These are phyloP conservation scores for Sphaerophoria taeniata DNA, from an alignment of 2,888 invertebrate genomes.

Conservation along the genomic window DNA sequence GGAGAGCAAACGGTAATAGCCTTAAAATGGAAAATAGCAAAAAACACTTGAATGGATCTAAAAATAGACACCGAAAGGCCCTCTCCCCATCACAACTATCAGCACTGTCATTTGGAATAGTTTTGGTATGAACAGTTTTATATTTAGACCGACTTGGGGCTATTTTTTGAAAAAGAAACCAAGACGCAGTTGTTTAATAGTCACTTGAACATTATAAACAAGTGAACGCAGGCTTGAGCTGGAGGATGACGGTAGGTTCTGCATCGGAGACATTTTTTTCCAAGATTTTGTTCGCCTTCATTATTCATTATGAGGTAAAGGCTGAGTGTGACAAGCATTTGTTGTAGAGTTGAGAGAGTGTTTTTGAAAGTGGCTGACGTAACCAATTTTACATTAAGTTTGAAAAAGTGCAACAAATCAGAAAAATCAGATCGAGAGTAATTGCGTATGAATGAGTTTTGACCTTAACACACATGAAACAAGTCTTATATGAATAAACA, in stretches of 20 bases:
- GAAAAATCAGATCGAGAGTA: too few relatives aligned
- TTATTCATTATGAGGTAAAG: slow-evolving; percentile 5
- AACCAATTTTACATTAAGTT: not conserved
- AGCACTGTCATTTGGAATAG: slow-evolving; percentile 26
- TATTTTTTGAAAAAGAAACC: slow-evolving; percentile 24
- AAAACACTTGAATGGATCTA: slow-evolving; percentile 62
- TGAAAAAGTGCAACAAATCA: too few relatives aligned
- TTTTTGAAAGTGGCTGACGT: slow-evolving; percentile 50
- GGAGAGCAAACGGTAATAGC: slow-evolving; percentile 34
- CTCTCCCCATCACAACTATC: not conserved
- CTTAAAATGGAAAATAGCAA: slow-evolving; percentile 46
- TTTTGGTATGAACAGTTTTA: slow-evolving; percentile 10
- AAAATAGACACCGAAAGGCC: slow-evolving; percentile 52
- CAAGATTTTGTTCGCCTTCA: slow-evolving; percentile 8
- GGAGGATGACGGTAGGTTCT: slow-evolving; percentile 41
- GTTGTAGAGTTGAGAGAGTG: not conserved
- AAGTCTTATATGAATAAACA: too few relatives aligned
- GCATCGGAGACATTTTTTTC: slow-evolving; percentile 39
- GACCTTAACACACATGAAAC: too few relatives aligned
- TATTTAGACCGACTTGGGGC: slow-evolving; percentile 46
- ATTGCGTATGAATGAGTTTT: too few relatives aligned
- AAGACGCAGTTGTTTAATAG: slow-evolving; percentile 23
- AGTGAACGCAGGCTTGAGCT: slow-evolving; percentile 50
- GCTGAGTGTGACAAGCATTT: slow-evolving; percentile 33
- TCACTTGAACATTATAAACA: slow-evolving; percentile 39